Evolutionary conservation across 2,113 vertebrate genomes (phyloP).

Genomic region (Corythornis cristatus): DNA sequence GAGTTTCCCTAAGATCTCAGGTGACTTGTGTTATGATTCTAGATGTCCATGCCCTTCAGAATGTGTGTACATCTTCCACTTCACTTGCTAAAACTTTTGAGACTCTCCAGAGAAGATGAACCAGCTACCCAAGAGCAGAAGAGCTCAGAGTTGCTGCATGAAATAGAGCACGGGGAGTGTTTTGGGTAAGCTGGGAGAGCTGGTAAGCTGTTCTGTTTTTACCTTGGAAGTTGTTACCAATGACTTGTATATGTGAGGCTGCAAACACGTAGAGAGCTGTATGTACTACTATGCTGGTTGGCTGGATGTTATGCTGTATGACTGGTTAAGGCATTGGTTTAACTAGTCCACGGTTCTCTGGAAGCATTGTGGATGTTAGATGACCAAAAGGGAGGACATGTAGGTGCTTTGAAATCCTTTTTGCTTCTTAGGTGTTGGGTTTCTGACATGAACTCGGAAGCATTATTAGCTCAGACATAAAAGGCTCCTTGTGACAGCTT

Average conservation of each 20-base stretch:
- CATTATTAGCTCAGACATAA: background rate
- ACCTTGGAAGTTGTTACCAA: background rate
- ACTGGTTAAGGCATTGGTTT: background rate
- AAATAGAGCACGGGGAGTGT: slow-evolving; percentile 38
- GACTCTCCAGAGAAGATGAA: slow-evolving; percentile 42
- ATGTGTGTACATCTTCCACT: slow-evolving; percentile 63
- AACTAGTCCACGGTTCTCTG: background rate
- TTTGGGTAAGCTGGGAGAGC: slow-evolving; percentile 38
- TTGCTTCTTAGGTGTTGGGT: background rate
- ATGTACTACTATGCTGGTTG: background rate
- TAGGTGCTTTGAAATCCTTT: background rate
- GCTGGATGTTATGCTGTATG: background rate
- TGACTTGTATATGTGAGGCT: background rate
- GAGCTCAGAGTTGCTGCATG: background rate
- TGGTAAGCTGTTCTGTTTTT: background rate
- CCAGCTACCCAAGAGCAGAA: slow-evolving; percentile 27
- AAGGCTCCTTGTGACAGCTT: background rate
- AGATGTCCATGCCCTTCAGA: slow-evolving; percentile 73
- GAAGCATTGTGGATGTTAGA: background rate
- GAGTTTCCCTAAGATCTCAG: background rate
- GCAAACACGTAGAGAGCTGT: background rate
- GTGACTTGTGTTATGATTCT: slow-evolving; percentile 8
- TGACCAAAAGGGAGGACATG: background rate
- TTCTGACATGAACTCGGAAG: background rate
- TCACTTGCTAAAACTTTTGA: slow-evolving; percentile 55